A percentile compares a stretch with the other conserved stretches of the same genome.
These are phyloP conservation scores for Speoplatyrhinus poulsoni DNA, from an alignment of 2,113 vertebrate species.

Conservation along the genomic window DNA sequence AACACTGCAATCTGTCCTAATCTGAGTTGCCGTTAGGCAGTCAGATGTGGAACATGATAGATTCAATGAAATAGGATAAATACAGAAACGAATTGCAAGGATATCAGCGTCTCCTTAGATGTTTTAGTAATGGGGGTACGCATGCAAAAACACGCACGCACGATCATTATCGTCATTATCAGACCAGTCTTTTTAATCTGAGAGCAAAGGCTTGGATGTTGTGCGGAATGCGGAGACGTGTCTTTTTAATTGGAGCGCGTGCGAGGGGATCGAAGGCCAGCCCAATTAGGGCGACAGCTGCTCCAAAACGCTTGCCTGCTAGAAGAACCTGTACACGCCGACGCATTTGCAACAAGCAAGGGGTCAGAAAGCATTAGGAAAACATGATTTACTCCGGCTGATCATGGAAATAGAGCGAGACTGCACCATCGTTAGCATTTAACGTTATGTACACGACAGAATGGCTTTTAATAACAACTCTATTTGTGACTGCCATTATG, in stretches of 20 bases:
- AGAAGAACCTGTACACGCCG: neutral
- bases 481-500: too few species aligned
- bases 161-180: conserved; percentile 25
- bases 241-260: conserved; percentile 54
- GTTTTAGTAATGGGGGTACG: conserved; percentile 12
- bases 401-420: conserved; percentile 23
- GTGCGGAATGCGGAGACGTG: conserved; percentile 46
- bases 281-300: conserved; percentile 56
- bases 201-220: conserved; percentile 66
- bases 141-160: conserved; percentile 15
- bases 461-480: neutral
- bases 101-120: conserved; percentile 43
- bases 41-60: conserved; percentile 39
- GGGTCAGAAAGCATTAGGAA: conserved; percentile 18
- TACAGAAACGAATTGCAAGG: conserved; percentile 17
- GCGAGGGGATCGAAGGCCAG: conserved; percentile 52
- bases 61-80: conserved; percentile 41
- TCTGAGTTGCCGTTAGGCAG: conserved; percentile 7
- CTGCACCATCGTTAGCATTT: neutral
- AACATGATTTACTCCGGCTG: conserved; percentile 25
- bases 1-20: conserved; percentile 14
- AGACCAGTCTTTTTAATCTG: conserved; percentile 56
- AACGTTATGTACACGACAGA: conserved; percentile 5
- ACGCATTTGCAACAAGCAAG: conserved; percentile 16
- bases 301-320: conserved; percentile 58